These are phyloP conservation scores for Leucophenga montana DNA, from an alignment of 2,888 invertebrate genomes.

Conservation along the genomic window DNA sequence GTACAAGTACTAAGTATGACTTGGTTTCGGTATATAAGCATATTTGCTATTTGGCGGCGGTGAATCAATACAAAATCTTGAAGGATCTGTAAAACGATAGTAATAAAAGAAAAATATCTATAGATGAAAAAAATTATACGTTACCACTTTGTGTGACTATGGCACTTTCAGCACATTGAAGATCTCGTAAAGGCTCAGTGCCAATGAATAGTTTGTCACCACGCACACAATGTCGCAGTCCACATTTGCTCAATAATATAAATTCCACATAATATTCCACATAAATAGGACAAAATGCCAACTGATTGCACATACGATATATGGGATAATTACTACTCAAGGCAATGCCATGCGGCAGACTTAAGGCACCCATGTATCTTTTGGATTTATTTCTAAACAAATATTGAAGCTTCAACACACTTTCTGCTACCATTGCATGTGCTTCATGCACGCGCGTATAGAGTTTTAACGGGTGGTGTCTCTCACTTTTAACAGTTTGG, in stretches of 20 bases:
- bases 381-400: no score
- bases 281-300: no score
- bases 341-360: neutral
- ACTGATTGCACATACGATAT: neutral
- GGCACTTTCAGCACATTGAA: neutral
- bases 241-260: neutral
- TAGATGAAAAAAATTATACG: neutral
- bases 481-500: neutral
- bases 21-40: neutral
- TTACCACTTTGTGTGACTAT: neutral
- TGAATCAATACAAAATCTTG: neutral
- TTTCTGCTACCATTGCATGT: neutral
- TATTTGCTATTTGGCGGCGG: neutral
- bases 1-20: no score
- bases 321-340: neutral
- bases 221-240: neutral
- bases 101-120: neutral
- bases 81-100: neutral
- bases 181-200: neutral
- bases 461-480: neutral
- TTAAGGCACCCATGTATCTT: neutral
- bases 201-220: neutral
- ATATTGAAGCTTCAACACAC: no score
- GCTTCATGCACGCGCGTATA: neutral
- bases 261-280: neutral